Base-by-base conservation (phyloP, 1,140 invertebrate genomes). In the Sinella curviseta region DNA sequence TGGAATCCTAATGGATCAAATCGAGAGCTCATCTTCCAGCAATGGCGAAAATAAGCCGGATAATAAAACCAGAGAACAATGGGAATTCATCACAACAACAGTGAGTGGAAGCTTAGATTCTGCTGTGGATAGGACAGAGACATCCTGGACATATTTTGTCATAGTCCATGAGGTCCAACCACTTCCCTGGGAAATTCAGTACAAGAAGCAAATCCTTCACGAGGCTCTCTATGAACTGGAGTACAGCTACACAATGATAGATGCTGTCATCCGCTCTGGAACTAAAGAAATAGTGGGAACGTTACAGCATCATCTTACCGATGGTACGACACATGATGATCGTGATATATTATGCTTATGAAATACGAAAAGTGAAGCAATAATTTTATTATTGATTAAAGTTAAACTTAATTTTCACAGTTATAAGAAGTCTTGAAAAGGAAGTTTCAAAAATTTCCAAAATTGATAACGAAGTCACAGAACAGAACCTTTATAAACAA, bases 181-280 rank as follows among this genome's bases (percentile, higher is more conserved):
- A 24, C n/a, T 81, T 1, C 81, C 81, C 17, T 82, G 81, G 81
- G 81, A 82, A 77, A 28, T 57, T n/a, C 33, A 28, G 24, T 73
- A 26, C 20, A 20, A 39, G n/a, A 57, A 35, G 48, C 0, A 8
- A 30, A 36, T 82, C 1, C 2, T 80, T 0, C 8, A 57, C 0
- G 81, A 82, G 35, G 8, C 48, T 8, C 48, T 82, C 33, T 1
- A 76, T 30, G 1, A 48, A 26, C 28, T 82, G 8, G 35, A 78
- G 20, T 77, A 80, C 16, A 73, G 80, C 35, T 82, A 82, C 65
- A 20, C 74, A 76, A 76, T 82, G 35, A 17, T 82, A 0, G 81
- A 80, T 55, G 81, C 81, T 30, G 78, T 80, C 1, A 48, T 80
- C 1, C 80, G 76, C 39, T 60, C 79, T 17, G 81, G 78, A 26